A percentile compares a stretch with the other conserved stretches of the same genome.
Evolutionary conservation across 2,888 invertebrate species (phyloP).

Genomic region (Drosophila mimetica): DNA sequence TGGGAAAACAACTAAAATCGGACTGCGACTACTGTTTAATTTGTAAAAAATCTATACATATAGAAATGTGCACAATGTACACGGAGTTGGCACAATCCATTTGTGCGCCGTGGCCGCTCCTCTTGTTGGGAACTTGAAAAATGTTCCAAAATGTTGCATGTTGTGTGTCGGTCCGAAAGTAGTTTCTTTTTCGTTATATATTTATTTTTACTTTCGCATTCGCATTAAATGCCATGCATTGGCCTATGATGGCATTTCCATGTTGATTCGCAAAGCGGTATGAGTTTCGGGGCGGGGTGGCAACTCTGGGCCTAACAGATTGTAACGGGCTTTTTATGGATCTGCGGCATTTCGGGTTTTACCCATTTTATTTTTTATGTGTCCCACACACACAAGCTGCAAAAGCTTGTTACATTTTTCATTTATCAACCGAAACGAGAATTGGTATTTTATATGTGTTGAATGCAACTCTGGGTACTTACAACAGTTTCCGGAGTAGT

Average conservation of each 20-base stretch:
- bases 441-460: constrained; percentile 7
- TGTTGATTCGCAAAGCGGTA: constrained; percentile 47
- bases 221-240: constrained; percentile 52
- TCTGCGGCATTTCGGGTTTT: constrained; percentile 16
- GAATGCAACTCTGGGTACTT: constrained; percentile 53
- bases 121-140: constrained; percentile 57
- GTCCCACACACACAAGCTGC: constrained; percentile 25
- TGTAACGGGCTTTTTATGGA: constrained; percentile 35
- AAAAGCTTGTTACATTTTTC: constrained; percentile 66
- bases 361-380: not conserved
- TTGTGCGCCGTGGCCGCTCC: constrained; percentile 13
- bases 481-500: constrained; percentile 41
- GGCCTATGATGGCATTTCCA: constrained; percentile 71
- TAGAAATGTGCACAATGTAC: constrained; percentile 13
- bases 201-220: constrained; percentile 38
- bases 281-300: constrained; percentile 14
- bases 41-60: constrained; percentile 52
- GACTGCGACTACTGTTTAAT: constrained; percentile 74
- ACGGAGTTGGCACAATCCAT: constrained; percentile 28
- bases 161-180: constrained; percentile 1
- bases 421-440: constrained; percentile 51
- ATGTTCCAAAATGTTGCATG: constrained; percentile 51
- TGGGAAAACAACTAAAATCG: constrained; percentile 38
- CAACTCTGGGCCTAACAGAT: constrained; percentile 21
- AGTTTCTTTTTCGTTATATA: constrained; percentile 23